A percentile compares a stretch with the other conserved stretches of the same genome.
phyloP scores from a whole-genome alignment of 92 coral and sea anemone genomes.

The Epizoanthus rinbou region DNA sequence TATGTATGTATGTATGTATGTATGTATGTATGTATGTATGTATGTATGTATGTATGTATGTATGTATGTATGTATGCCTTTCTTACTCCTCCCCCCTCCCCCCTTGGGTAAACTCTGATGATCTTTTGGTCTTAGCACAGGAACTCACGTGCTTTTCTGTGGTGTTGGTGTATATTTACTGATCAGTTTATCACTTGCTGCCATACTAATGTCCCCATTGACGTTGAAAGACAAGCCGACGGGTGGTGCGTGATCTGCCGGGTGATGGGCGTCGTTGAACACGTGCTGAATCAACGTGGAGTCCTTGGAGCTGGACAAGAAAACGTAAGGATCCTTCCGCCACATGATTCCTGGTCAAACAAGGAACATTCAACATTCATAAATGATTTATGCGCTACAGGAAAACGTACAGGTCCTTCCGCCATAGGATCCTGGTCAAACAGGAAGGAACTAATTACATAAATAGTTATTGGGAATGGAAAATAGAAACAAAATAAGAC shows the following conservation, averaged over 20 bases:
- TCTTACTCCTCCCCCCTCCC: too few species aligned
- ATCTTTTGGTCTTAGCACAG: neutral
- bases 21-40: too few species aligned
- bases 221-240: conserved; percentile 86
- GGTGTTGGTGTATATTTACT: conserved; percentile 51
- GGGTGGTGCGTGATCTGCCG: conserved; percentile 93
- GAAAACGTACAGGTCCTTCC: neutral
- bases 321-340: conserved; percentile 92
- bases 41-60: too few species aligned
- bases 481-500: too few species aligned
- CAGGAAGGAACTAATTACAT: too few species aligned
- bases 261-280: conserved; percentile 90
- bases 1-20: too few species aligned
- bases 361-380: neutral
- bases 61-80: too few species aligned
- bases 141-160: conserved; percentile 59
- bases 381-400: neutral
- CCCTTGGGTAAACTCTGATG: too few species aligned
- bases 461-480: too few species aligned
- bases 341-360: conserved; percentile 74
- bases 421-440: neutral
- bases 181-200: conserved; percentile 78
- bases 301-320: conserved; percentile 93
- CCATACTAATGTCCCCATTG: conserved; percentile 88
- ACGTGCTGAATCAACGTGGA: conserved; percentile 85